phyloP scores from a whole-genome alignment of 2,888 invertebrate species.

The Apamea anceps region DNA sequence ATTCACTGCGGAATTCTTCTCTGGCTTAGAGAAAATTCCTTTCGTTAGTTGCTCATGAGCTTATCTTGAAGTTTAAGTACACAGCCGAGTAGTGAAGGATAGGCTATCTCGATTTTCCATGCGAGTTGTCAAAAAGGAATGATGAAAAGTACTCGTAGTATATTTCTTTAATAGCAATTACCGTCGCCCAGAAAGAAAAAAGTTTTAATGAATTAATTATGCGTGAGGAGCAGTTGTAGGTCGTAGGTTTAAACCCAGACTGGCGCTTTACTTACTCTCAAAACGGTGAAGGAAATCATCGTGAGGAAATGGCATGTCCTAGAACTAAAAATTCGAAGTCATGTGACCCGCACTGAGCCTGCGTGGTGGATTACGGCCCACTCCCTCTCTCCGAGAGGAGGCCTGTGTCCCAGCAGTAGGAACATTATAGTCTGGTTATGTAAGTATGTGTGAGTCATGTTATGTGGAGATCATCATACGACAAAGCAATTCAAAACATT shows the following conservation, averaged over 20 bases:
- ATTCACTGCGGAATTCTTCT: conserved; percentile 44
- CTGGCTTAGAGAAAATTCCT: conserved; percentile 50
- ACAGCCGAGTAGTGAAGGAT: not conserved
- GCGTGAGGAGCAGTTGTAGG: not conserved
- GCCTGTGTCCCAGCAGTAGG: no score
- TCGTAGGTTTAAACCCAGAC: no score
- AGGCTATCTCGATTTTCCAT: not conserved
- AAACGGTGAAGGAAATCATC: no score
- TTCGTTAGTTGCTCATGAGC: conserved; percentile 39
- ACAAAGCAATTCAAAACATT: not conserved
- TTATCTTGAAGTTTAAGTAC: conserved; percentile 21
- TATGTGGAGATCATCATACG: not conserved
- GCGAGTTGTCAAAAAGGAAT: not conserved
- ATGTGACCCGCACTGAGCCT: no score
- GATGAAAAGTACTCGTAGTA: not conserved
- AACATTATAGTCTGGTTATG: no score
- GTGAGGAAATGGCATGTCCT: no score
- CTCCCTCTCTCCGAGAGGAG: no score
- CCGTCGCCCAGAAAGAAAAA: no score
- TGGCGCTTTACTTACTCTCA: no score
- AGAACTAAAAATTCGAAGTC: no score
- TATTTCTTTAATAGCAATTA: not conserved
- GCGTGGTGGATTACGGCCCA: no score
- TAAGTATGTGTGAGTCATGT: not conserved
- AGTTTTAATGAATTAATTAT: not conserved